Conservation (phyloP, 2,113 vertebrate species). For the Geococcyx californianus region DNA sequence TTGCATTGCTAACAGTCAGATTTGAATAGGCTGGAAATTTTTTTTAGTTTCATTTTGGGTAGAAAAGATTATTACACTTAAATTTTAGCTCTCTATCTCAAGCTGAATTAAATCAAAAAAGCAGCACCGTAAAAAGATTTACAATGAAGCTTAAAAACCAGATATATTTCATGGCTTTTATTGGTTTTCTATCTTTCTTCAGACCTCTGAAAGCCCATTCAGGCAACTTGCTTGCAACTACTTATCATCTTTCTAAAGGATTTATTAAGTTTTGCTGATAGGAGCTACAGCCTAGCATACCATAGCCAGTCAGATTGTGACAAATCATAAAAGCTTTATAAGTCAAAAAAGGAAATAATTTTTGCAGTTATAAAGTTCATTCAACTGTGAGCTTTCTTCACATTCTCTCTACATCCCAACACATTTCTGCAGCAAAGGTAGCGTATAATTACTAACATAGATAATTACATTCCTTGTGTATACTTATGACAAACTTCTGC, state of each 20-base stretch:
- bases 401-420: not conserved
- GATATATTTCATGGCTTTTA: not conserved
- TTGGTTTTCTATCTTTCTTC: not conserved
- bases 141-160: not conserved
- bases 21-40: not conserved
- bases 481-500: not conserved
- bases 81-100: not conserved
- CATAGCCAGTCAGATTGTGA: not conserved
- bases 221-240: not conserved
- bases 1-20: not conserved
- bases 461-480: not conserved
- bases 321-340: not conserved
- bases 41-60: not conserved
- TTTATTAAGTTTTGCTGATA: not conserved
- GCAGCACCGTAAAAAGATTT: not conserved
- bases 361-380: not conserved
- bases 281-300: not conserved
- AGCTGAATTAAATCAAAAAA: not conserved
- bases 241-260: not conserved
- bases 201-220: not conserved
- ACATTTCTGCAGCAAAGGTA: not conserved
- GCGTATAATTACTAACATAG: not conserved
- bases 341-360: not conserved
- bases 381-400: not conserved
- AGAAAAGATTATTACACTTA: fast-evolving